Evolutionary conservation across 2,113 vertebrate genomes (phyloP).

Genomic region (Sigmodon hispidus): DNA sequence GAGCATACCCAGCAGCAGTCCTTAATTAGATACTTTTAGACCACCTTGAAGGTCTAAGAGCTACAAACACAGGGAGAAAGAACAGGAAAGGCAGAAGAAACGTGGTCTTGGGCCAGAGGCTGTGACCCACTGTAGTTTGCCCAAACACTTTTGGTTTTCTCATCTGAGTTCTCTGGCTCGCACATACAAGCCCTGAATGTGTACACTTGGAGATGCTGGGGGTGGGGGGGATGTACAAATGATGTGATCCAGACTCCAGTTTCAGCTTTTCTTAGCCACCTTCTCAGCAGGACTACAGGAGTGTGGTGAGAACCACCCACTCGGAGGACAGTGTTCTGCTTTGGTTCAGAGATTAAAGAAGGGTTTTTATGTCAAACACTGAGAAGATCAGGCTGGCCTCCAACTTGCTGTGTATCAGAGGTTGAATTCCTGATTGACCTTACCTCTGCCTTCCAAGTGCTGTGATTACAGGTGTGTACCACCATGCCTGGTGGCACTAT

Average conservation of each 20-base stretch:
- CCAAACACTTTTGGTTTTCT: neutral
- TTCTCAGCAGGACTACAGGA: neutral
- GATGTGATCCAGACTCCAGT: neutral
- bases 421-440: neutral
- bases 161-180: neutral
- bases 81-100: neutral
- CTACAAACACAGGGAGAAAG: neutral
- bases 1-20: neutral
- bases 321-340: neutral
- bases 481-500: neutral
- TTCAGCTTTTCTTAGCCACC: too few relatives aligned
- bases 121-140: neutral
- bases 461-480: neutral
- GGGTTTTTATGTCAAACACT: neutral
- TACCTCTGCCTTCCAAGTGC: neutral
- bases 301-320: neutral
- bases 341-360: neutral
- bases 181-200: fast-evolving
- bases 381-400: neutral
- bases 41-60: neutral
- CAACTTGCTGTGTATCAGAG: neutral
- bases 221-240: neutral
- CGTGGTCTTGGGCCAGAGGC: neutral
- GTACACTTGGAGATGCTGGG: neutral
- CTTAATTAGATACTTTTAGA: neutral